Evolutionary conservation across 2,113 vertebrate genomes (phyloP), one percentile per base, ranked within the genome.

Genomic region (Elachura formosa): DNA sequence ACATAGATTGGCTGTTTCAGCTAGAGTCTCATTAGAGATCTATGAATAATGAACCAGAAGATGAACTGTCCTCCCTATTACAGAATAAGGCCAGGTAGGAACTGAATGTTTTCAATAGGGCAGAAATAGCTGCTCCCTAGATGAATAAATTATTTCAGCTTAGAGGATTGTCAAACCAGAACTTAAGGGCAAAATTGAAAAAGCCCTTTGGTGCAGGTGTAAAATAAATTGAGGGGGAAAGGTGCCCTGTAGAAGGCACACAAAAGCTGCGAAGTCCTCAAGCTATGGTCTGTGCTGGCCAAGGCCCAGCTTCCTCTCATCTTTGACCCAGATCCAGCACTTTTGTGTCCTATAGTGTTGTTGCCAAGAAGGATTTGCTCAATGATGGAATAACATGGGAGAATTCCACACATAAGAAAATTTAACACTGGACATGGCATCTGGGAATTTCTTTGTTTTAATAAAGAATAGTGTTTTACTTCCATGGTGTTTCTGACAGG

Each of bases 81-180:
- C 34, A n/a, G 71, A 38, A 8, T 54, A 66, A 79, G 24, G 26
- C 72, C 46, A 49, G 26, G 29, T 34, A 83, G 68, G 24, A 49
- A 41, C 36, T 9, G 36, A 61, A 43, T 20, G 17, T 22, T 81
- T 78, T 56, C 71, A 63, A 4, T 2, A 48, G 31, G 49, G 26
- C 54, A 87, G 41, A 33, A 45, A 38, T 58, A 46, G 38, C 41
- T 71, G 19, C 28, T 94, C 45, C 90, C 71, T 14, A 43, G 59
- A 46, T 49, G 85, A 79, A 89, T 68, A 64, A 64, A 68, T 89
- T 41, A 90, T 66, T 86, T 88, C 38, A 83, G 43, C 63, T 89
- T 52, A 58, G 33, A 63, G 55, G 25, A 18, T 6, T 90, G 55
- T 90, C 15, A 15, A 49, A 76, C 34, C 38, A 43, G 59, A 68